phyloP scores from a whole-genome alignment of 2,888 invertebrate genomes.

The Drosophila ezoana region DNA sequence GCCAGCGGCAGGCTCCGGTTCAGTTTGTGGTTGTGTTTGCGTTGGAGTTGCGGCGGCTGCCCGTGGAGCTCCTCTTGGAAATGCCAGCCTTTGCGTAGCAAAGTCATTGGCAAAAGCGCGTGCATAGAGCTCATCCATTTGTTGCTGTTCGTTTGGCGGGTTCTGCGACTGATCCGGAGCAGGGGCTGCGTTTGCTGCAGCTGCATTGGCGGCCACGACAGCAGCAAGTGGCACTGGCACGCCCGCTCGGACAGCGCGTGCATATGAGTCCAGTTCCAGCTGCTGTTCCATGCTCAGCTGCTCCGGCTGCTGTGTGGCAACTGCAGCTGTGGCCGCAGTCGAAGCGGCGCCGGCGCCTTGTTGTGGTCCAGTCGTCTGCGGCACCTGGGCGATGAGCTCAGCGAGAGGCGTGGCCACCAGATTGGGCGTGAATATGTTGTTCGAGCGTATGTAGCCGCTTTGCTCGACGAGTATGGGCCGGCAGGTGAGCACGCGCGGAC shows the following conservation, averaged over 20 bases:
- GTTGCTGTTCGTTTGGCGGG: no score
- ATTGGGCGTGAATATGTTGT: slow-evolving; percentile 77
- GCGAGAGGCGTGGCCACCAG: slow-evolving; percentile 53
- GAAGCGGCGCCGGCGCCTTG: slow-evolving; percentile 28
- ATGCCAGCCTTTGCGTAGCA: neutral
- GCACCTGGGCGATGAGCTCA: slow-evolving; percentile 32
- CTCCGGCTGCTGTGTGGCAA: slow-evolving; percentile 1
- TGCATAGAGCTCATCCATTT: no score
- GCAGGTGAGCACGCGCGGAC: slow-evolving; percentile 90
- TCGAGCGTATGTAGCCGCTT: slow-evolving; percentile 85
- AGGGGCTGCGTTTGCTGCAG: no score
- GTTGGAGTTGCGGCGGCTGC: neutral
- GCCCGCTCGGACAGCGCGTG: no score
- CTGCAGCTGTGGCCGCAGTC: neutral
- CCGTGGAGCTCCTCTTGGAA: neutral
- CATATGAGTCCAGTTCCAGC: no score
- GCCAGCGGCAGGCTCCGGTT: neutral
- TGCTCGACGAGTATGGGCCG: slow-evolving; percentile 90
- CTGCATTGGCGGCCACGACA: no score
- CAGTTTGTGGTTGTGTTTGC: neutral
- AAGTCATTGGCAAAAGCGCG: no score
- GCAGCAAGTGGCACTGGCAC: no score
- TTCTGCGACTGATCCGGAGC: no score
- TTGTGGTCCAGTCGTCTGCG: slow-evolving; percentile 12
- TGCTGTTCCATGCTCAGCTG: no score